phyloP scores from a whole-genome alignment of 2,888 invertebrate genomes.

The Drosophila kambysellisi region DNA sequence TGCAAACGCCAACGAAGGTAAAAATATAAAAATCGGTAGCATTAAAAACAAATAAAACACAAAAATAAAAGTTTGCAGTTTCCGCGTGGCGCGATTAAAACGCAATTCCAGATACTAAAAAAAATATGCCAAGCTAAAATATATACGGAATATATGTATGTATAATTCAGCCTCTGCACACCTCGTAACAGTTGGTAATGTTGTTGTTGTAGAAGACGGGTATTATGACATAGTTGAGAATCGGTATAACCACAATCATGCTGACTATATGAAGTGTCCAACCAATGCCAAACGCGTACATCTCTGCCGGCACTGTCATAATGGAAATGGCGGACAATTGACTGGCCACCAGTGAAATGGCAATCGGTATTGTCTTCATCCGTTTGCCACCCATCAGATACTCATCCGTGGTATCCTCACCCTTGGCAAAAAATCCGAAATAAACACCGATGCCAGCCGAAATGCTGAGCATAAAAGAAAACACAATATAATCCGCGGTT shows the following conservation, averaged over 20 bases:
- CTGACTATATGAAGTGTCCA: constrained; percentile 84
- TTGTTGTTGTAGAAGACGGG: constrained; percentile 86
- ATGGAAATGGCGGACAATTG: constrained; percentile 87
- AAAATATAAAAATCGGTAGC: constrained; percentile 82
- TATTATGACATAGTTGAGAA: constrained; percentile 83
- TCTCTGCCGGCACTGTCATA: constrained; percentile 86
- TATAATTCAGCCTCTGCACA: constrained; percentile 49
- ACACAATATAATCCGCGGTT: constrained; percentile 86
- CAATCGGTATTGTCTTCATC: constrained; percentile 87
- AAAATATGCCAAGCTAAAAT: not conserved
- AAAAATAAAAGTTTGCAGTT: constrained; percentile 78
- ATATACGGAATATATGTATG: not conserved
- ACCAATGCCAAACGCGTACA: constrained; percentile 86
- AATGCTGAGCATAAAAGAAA: constrained; percentile 86
- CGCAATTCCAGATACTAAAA: constrained; percentile 83
- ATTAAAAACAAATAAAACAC: constrained; percentile 74
- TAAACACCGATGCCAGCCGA: constrained; percentile 87
- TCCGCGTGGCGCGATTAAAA: constrained; percentile 78
- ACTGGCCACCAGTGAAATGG: constrained; percentile 88
- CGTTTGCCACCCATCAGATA: constrained; percentile 87
- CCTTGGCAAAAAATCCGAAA: constrained; percentile 86
- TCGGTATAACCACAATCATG: constrained; percentile 82
- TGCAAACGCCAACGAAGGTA: constrained; percentile 83
- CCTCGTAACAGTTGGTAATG: constrained; percentile 86
- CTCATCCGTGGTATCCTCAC: constrained; percentile 86